Evolutionary conservation across 2,888 invertebrate genomes (phyloP).

Genomic region (Drosophila silvestris): DNA sequence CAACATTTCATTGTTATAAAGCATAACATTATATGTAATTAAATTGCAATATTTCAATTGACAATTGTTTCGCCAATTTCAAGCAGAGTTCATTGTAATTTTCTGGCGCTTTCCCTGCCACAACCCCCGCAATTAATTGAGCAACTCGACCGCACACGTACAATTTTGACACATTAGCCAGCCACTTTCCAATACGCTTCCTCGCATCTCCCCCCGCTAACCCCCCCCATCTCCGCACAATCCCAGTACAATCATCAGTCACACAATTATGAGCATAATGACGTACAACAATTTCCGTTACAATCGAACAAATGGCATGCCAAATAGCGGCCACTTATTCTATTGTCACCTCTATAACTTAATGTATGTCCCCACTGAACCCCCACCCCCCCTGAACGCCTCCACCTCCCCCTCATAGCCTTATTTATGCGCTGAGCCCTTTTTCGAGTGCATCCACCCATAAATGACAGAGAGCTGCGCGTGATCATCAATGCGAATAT

Average conservation of each 20-base stretch:
- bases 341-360: slow-evolving; percentile 59
- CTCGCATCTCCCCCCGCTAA: neutral
- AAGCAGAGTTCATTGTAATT: neutral
- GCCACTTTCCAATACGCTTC: neutral
- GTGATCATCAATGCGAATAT: slow-evolving; percentile 64
- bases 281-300: slow-evolving; percentile 51
- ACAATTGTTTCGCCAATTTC: neutral
- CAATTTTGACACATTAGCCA: neutral
- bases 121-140: neutral
- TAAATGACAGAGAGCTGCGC: slow-evolving; percentile 50
- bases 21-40: neutral
- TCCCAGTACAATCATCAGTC: neutral
- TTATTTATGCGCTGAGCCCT: slow-evolving; percentile 41
- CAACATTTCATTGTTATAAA: neutral
- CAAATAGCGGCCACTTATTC: slow-evolving; percentile 48
- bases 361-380: neutral
- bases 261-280: slow-evolving; percentile 28
- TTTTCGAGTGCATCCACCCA: slow-evolving; percentile 48
- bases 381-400: no score
- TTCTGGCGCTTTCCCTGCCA: neutral
- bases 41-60: neutral
- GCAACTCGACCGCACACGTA: neutral
- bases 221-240: neutral
- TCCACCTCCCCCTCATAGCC: neutral
- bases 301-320: slow-evolving; percentile 28